Conservation (phyloP, 1,140 invertebrate genomes). For the Ceratina australensis region DNA sequence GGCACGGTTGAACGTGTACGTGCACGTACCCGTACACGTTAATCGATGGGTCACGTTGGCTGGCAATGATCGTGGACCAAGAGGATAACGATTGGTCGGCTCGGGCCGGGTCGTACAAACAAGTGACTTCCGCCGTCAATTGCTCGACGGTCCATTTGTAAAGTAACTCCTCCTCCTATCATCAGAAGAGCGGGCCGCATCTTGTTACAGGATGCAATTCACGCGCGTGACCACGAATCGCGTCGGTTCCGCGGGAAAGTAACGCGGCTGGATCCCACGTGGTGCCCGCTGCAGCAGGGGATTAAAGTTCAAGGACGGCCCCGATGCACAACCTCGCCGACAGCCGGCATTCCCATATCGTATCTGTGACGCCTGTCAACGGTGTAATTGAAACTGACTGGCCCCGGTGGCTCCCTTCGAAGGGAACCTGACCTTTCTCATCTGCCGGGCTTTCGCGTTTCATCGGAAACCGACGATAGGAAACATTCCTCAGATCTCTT, state of each 20-base stretch:
- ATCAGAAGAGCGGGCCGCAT: slow-evolving; percentile 66
- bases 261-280: slow-evolving; percentile 22
- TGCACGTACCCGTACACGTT: neutral
- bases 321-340: slow-evolving; percentile 17
- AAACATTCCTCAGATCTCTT: too few relatives aligned
- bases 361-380: neutral
- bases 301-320: slow-evolving; percentile 50
- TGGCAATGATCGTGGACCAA: slow-evolving; percentile 70
- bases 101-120: slow-evolving; percentile 70
- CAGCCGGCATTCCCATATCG: slow-evolving; percentile 35
- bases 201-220: slow-evolving; percentile 68
- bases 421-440: too few relatives aligned
- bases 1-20: neutral
- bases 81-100: slow-evolving; percentile 70
- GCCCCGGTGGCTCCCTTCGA: too few relatives aligned
- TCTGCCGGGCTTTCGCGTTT: too few relatives aligned
- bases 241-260: slow-evolving; percentile 4
- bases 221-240: slow-evolving; percentile 59
- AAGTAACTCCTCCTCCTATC: slow-evolving; percentile 68
- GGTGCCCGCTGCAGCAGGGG: neutral
- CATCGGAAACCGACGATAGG: too few relatives aligned
- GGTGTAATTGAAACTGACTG: too few relatives aligned
- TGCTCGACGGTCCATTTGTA: slow-evolving; percentile 69
- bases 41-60: slow-evolving; percentile 38
- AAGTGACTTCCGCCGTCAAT: slow-evolving; percentile 77